Percentiles rank a stretch among this genome's conserved stretches.
Evolutionary conservation across 92 coral and sea anemone genomes (phyloP).

Genomic region (Epizoanthus illoricatus): DNA sequence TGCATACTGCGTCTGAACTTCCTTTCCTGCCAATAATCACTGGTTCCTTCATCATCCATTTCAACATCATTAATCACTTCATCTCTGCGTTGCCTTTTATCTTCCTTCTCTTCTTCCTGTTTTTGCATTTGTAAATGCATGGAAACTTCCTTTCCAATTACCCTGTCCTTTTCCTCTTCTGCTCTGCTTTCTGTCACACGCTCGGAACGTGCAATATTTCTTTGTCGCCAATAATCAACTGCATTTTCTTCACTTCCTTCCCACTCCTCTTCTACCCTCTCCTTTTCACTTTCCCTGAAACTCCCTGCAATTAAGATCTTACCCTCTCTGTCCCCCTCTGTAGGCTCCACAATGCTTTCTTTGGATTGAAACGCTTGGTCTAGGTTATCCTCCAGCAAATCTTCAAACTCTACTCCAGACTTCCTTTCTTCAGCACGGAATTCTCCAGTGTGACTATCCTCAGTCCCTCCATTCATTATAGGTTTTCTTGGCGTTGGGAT

Average conservation of each 20-base stretch:
- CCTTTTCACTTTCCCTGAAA: conserved; percentile 14
- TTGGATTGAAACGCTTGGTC: conserved; percentile 32
- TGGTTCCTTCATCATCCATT: not conserved
- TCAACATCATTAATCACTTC: not conserved
- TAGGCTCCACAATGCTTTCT: conserved; percentile 5
- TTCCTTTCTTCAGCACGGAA: conserved; percentile 12
- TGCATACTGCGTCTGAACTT: not conserved
- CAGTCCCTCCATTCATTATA: not conserved
- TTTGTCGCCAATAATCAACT: conserved; percentile 32
- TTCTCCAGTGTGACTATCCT: not conserved
- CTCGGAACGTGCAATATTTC: conserved; percentile 29
- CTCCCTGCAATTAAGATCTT: conserved; percentile 28
- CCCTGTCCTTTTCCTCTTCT: conserved; percentile 7
- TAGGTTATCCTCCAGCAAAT: conserved; percentile 25
- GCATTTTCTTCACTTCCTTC: conserved; percentile 10
- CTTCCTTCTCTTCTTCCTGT: conserved; percentile 15
- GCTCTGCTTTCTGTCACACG: not conserved
- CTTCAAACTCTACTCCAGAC: conserved; percentile 35
- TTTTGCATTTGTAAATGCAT: conserved; percentile 8
- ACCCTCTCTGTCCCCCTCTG: conserved; percentile 21
- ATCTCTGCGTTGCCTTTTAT: not conserved
- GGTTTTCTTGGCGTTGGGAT: not conserved
- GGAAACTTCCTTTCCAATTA: conserved; percentile 12
- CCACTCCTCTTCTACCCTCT: conserved; percentile 35
- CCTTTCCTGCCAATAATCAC: conserved; percentile 19